Conservation (phyloP, 2,113 vertebrate genomes). For the Clarias batrachus region DNA sequence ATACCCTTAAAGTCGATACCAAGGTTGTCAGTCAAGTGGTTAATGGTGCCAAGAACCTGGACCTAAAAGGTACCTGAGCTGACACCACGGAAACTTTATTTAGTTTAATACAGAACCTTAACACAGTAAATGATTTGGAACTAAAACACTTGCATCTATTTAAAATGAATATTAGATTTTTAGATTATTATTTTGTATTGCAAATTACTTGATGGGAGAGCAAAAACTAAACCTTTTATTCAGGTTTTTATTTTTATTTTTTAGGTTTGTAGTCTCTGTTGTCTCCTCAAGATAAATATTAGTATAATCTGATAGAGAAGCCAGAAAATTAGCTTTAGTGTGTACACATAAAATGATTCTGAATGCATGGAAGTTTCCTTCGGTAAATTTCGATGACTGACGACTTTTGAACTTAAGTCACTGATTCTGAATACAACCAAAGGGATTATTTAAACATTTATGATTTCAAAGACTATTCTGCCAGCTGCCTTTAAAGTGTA, state of each 20-base stretch:
- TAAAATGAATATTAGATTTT: background rate
- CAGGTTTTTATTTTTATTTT: background rate
- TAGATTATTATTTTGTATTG: background rate
- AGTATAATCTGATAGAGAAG: background rate
- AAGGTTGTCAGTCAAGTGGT: slow-evolving; percentile 91
- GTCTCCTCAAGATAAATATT: background rate
- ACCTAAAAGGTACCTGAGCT: slow-evolving; percentile 87
- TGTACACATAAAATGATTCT: background rate
- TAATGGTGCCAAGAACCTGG: slow-evolving; percentile 97
- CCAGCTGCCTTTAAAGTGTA: background rate
- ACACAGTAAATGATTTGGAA: background rate
- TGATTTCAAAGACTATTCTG: background rate
- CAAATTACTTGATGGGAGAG: background rate
- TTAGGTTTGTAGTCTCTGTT: background rate
- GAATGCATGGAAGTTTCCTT: background rate
- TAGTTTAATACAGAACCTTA: background rate
- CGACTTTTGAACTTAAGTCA: background rate
- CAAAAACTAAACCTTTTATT: background rate
- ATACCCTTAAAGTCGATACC: slow-evolving; percentile 93
- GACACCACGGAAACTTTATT: background rate
- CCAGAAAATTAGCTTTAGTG: background rate
- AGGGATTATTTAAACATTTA: background rate
- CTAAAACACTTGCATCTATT: background rate
- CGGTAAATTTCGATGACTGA: background rate
- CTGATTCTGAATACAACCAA: background rate